These are phyloP conservation scores for Drosophila quinaria DNA, from an alignment of 2,888 invertebrate species.

Conservation along the genomic window DNA sequence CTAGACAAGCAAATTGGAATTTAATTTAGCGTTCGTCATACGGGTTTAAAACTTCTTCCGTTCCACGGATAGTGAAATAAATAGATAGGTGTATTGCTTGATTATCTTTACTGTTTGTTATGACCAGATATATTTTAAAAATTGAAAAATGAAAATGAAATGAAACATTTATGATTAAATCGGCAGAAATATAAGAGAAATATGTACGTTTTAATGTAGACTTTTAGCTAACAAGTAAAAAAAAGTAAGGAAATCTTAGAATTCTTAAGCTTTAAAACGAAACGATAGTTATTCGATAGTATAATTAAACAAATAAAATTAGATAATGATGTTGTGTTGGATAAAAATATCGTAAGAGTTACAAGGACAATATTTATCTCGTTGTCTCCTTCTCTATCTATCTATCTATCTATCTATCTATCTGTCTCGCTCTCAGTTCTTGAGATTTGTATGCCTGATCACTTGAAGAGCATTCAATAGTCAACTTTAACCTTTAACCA, in stretches of 20 bases:
- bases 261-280: too few species aligned
- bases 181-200: too few species aligned
- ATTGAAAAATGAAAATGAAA: not conserved
- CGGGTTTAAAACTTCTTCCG: not conserved
- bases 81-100: not conserved
- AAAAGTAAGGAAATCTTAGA: too few species aligned
- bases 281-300: not conserved
- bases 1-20: not conserved
- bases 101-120: not conserved
- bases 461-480: conserved; percentile 32
- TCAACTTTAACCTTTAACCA: not conserved
- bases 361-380: not conserved
- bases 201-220: too few species aligned
- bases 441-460: not conserved
- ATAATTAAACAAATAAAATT: not conserved
- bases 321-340: not conserved
- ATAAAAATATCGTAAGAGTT: not conserved
- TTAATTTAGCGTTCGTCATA: conserved; percentile 1
- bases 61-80: not conserved
- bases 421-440: not conserved
- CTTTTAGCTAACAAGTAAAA: too few species aligned
- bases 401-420: not conserved
- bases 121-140: not conserved
- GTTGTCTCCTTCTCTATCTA: not conserved
- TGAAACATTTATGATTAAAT: not conserved